Percentiles rank a stretch among this genome's conserved stretches.
phyloP scores from a whole-genome alignment of 2,888 invertebrate genomes.

The Noctua pronuba region DNA sequence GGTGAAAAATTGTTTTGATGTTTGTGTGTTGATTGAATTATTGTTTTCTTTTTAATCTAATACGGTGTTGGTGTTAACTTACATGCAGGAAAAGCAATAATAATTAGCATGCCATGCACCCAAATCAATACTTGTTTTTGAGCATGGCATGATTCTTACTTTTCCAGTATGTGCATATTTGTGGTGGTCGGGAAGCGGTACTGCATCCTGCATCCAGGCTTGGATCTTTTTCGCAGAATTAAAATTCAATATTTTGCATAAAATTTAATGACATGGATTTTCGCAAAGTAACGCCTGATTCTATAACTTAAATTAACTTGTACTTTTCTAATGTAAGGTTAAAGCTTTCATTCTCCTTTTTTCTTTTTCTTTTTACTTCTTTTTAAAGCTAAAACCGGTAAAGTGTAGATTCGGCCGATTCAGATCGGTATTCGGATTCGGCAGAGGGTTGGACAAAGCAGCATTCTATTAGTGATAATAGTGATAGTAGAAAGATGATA shows the following conservation, averaged over 20 bases:
- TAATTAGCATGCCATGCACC: background rate
- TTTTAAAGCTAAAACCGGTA: no score
- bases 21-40: conserved; percentile 4
- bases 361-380: no score
- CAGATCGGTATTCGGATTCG: no score
- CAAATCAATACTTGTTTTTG: no score
- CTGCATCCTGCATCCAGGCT: background rate
- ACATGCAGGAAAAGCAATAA: background rate
- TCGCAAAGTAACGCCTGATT: background rate
- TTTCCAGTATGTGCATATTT: no score
- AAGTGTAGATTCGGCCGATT: no score
- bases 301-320: background rate
- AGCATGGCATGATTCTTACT: no score
- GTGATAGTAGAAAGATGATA: no score
- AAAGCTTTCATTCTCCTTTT: background rate
- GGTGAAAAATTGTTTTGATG: background rate
- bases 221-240: background rate
- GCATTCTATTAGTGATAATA: no score
- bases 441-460: no score
- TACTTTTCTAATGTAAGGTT: background rate
- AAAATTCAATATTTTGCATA: background rate
- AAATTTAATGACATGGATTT: background rate
- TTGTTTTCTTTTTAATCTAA: background rate
- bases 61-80: background rate
- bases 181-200: no score